Evolutionary conservation across 2,797 vertebrate species (phyloP), one percentile per base, ranked within the genome.

Genomic region (Sardinella longiceps): DNA sequence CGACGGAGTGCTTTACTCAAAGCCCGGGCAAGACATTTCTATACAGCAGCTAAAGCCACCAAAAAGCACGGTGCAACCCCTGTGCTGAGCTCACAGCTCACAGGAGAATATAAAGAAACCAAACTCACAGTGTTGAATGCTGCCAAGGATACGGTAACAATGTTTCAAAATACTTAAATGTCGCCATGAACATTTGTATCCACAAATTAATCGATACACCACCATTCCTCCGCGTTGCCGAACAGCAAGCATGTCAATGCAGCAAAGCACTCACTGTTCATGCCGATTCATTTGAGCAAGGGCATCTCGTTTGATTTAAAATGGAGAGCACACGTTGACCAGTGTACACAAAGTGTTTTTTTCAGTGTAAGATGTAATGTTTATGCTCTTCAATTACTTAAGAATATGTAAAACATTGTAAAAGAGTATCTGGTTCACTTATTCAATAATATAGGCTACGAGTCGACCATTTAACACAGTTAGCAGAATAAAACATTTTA

Each of bases 181-280:
- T 77, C 70, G 70, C 70, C 70, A 77, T 43, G 43, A 77, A 77
- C 70, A 77, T 77, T 77, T 77, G 70, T 77, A 77, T 77, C 70
- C 70, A 77, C 37, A 77, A 39, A 77, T 77, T 10, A 77, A 39
- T 77, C 70, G 70, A 77, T 43, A 77, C 37, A 77, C 70, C 70
- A 77, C 70, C 70, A 77, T 77, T 43, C 70, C 37, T 77, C 15
- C 37, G 70, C 70, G 70, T 43, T 77, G 20, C 70, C 46, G 80
- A 87, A 86, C 51, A 85, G 83, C 28, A 81, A 45, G 46, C 86
- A 82, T 66, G 88, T 87, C 85, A 89, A 91, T 93, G 93, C 93
- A 93, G 91, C 91, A 94, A 91, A 90, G 80, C 87, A 39, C 88
- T 84, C 82, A 84, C 74, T 37, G 66, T 18, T 70, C 63, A n/a